phyloP scores from a whole-genome alignment of 2,888 invertebrate species.

The Cheilosia soror region DNA sequence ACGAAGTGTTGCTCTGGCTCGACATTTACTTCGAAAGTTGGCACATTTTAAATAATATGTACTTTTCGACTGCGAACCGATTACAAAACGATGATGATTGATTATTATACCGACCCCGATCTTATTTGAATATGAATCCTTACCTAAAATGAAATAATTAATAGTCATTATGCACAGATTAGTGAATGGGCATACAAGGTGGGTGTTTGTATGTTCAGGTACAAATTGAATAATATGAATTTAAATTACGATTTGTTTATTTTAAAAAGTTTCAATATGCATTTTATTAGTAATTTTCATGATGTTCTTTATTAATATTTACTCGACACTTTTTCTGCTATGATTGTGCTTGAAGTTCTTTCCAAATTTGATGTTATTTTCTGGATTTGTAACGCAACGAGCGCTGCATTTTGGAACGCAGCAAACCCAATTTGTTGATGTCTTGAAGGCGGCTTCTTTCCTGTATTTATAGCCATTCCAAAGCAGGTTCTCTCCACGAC shows the following conservation, averaged over 20 bases:
- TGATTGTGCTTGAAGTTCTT: slow-evolving; percentile 77
- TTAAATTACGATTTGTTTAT: slow-evolving; percentile 8
- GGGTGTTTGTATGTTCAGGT: neutral
- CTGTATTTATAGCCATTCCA: slow-evolving; percentile 76
- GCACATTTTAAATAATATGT: slow-evolving; percentile 82
- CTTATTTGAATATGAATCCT: slow-evolving; percentile 32
- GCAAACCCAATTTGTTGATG: slow-evolving; percentile 78
- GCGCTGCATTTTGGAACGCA: slow-evolving; percentile 75
- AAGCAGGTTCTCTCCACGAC: slow-evolving; percentile 75
- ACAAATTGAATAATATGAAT: neutral
- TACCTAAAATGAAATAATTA: slow-evolving; percentile 65
- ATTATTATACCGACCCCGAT: slow-evolving; percentile 60
- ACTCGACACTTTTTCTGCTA: slow-evolving; percentile 22
- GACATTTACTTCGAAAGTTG: slow-evolving; percentile 81
- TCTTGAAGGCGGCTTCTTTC: slow-evolving; percentile 77
- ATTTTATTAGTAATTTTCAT: slow-evolving; percentile 14
- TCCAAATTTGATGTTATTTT: slow-evolving; percentile 77
- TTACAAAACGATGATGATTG: slow-evolving; percentile 80
- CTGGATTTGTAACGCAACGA: slow-evolving; percentile 76
- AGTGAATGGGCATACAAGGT: neutral
- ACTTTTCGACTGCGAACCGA: slow-evolving; percentile 80
- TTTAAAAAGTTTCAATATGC: neutral
- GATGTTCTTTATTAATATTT: slow-evolving; percentile 8
- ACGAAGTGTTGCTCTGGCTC: slow-evolving; percentile 81
- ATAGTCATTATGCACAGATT: slow-evolving; percentile 18